Percentiles rank a stretch among this genome's conserved stretches.
phyloP scores from a whole-genome alignment of 1,140 invertebrate species.

The Lutraria rhynchaena region DNA sequence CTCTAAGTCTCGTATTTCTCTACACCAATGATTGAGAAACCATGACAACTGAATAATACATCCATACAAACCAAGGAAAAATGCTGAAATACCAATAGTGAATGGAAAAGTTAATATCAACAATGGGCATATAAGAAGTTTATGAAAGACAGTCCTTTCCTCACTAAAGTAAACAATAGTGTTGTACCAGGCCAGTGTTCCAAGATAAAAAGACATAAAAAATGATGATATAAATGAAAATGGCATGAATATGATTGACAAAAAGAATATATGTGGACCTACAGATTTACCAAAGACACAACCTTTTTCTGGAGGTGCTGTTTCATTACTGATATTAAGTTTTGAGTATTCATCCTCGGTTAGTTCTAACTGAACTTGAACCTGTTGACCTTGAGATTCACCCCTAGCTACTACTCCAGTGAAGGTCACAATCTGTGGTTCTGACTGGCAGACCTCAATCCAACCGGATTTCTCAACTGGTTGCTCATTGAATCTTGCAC shows the following conservation, averaged over 20 bases:
- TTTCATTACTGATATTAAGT: not conserved
- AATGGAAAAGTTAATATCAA: conserved; percentile 89
- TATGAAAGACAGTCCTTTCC: conserved; percentile 84
- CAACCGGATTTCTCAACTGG: conserved; percentile 37
- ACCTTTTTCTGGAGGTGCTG: not conserved
- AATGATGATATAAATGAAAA: conserved; percentile 86
- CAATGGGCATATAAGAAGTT: conserved; percentile 86
- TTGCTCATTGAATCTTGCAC: conserved; percentile 37
- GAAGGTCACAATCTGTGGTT: conserved; percentile 49
- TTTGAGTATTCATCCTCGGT: conserved; percentile 33
- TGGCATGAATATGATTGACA: conserved; percentile 87
- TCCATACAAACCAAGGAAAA: conserved; percentile 87
- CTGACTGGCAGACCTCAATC: conserved; percentile 32
- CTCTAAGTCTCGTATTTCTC: conserved; percentile 89
- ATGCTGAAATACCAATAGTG: conserved; percentile 86
- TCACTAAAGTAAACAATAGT: conserved; percentile 88
- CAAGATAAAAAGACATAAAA: conserved; percentile 89
- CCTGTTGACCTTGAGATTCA: conserved; percentile 30
- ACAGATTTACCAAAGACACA: conserved; percentile 6
- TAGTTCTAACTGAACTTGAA: conserved; percentile 37
- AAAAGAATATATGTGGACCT: conserved; percentile 87
- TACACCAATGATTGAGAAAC: conserved; percentile 87
- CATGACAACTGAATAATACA: conserved; percentile 88
- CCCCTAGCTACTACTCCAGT: conserved; percentile 26
- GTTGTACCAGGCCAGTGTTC: conserved; percentile 90